Evolutionary conservation across 2,888 invertebrate species (phyloP).

Genomic region (Drosophila antonietae): DNA sequence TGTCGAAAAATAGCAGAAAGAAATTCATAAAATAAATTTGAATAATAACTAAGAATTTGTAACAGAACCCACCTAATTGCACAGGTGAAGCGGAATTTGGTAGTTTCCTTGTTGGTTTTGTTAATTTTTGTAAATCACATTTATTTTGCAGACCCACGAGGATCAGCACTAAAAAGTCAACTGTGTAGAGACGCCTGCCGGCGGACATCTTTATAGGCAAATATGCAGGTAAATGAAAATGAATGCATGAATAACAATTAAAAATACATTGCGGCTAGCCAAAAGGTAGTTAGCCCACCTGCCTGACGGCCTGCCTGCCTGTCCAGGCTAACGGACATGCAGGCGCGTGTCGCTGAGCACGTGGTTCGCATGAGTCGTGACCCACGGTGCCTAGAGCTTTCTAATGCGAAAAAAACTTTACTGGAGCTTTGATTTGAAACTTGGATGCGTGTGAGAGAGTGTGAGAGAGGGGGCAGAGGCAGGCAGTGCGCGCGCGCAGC

Average conservation of each 20-base stretch:
- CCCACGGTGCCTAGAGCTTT: slow-evolving; percentile 49
- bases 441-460: slow-evolving; percentile 40
- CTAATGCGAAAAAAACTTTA: slow-evolving; percentile 26
- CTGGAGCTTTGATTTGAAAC: slow-evolving; percentile 53
- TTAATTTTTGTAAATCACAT: background rate
- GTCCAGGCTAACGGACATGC: slow-evolving; percentile 25
- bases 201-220: slow-evolving; percentile 38
- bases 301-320: background rate
- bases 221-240: slow-evolving; percentile 2
- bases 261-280: slow-evolving; percentile 52
- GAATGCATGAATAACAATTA: slow-evolving; percentile 49
- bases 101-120: background rate
- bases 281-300: slow-evolving; percentile 36
- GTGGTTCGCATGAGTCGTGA: background rate
- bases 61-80: background rate
- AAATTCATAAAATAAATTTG: too few relatives aligned
- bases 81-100: background rate
- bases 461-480: background rate
- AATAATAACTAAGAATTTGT: background rate
- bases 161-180: slow-evolving; percentile 37
- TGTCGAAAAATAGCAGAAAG: too few relatives aligned
- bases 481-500: slow-evolving; percentile 5
- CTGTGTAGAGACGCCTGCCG: slow-evolving; percentile 24
- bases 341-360: slow-evolving; percentile 35
- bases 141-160: slow-evolving; percentile 14